These are phyloP conservation scores for Trachymyrmex cornetzi DNA, from an alignment of 1,140 invertebrate species.

Conservation along the genomic window DNA sequence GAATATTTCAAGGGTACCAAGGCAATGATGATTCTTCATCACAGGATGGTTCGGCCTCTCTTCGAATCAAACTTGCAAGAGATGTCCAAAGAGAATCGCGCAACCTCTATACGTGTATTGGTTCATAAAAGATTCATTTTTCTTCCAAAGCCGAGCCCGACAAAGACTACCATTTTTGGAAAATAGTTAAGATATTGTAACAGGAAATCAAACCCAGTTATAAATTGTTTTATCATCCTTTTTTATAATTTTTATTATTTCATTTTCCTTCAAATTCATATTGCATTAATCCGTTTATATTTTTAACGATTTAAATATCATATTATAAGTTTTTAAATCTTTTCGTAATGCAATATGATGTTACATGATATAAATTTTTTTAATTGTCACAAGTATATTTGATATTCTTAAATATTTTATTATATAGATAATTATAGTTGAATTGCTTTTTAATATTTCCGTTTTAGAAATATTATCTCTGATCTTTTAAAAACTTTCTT, in stretches of 20 bases:
- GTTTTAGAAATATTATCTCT: not conserved
- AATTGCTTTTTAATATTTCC: not conserved
- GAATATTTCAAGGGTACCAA: constrained; percentile 18
- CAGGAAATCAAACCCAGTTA: not conserved
- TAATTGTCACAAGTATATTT: not conserved
- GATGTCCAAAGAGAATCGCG: not conserved
- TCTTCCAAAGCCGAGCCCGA: not conserved
- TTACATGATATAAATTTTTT: not conserved
- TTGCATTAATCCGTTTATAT: not conserved
- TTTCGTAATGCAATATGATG: not conserved
- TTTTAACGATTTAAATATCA: not conserved
- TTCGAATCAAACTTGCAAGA: constrained; percentile 27
- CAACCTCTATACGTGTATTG: not conserved
- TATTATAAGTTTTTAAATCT: not conserved
- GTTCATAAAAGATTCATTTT: constrained; percentile 7
- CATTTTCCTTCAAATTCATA: not conserved
- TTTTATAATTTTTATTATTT: constrained; percentile 9
- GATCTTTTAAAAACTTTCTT: not conserved
- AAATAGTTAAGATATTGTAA: not conserved
- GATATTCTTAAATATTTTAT: not conserved
- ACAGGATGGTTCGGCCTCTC: not conserved
- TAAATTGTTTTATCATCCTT: not conserved
- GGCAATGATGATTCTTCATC: constrained; percentile 5
- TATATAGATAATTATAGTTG: not conserved
- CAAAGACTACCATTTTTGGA: not conserved